phyloP scores from a whole-genome alignment of 2,888 invertebrate genomes.

The Phengaris alcon region DNA sequence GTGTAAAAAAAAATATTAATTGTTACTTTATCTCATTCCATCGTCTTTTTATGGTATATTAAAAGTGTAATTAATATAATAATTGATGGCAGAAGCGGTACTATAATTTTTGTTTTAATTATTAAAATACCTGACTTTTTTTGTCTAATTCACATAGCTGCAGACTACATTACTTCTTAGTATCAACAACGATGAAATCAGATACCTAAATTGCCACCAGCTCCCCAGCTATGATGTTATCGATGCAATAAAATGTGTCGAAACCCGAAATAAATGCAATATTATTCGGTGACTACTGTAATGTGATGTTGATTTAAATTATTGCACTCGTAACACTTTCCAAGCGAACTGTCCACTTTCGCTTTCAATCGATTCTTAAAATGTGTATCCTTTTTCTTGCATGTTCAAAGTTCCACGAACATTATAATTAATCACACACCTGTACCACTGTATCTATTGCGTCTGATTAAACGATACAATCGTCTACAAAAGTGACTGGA shows the following conservation, averaged over 20 bases:
- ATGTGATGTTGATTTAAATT: slow-evolving; percentile 20
- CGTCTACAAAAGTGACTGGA: background rate
- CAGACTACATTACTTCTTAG: too few relatives aligned
- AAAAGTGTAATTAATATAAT: too few relatives aligned
- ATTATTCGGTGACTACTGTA: background rate
- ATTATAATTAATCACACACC: background rate
- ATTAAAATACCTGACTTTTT: too few relatives aligned
- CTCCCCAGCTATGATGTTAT: background rate
- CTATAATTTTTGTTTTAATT: too few relatives aligned
- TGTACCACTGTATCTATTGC: too few relatives aligned
- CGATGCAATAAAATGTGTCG: slow-evolving; percentile 2
- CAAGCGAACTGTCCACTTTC: slow-evolving; percentile 28
- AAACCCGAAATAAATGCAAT: background rate
- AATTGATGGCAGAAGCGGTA: too few relatives aligned
- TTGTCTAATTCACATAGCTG: too few relatives aligned
- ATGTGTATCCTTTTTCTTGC: background rate
- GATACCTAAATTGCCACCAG: too few relatives aligned
- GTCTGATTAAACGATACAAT: background rate
- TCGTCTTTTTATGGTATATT: too few relatives aligned
- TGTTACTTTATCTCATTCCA: too few relatives aligned
- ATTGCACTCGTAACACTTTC: slow-evolving; percentile 29
- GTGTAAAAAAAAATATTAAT: too few relatives aligned
- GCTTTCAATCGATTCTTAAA: slow-evolving; percentile 23
- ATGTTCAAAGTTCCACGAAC: background rate
- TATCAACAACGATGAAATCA: too few relatives aligned